These are phyloP conservation scores for Saccopteryx leptura DNA, from an alignment of 2,113 vertebrate species.

Conservation along the genomic window DNA sequence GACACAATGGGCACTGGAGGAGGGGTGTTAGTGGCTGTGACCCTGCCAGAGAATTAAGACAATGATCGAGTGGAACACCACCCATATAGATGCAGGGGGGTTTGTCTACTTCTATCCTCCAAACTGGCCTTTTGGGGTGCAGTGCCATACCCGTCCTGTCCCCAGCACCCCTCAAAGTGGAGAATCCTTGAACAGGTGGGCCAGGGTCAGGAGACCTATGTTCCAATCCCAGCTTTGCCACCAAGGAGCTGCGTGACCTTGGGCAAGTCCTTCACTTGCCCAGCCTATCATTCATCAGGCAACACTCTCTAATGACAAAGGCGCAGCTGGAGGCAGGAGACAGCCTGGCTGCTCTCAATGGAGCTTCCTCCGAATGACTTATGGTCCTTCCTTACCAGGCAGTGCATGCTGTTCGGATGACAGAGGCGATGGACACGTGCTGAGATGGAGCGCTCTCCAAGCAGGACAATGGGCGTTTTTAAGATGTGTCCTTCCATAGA, in stretches of 20 bases:
- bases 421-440: neutral
- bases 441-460: neutral
- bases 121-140: neutral
- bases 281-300: neutral
- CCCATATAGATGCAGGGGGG: too few relatives aligned
- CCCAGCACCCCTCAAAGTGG: neutral
- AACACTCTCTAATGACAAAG: neutral
- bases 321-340: neutral
- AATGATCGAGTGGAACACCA: neutral
- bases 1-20: neutral
- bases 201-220: neutral
- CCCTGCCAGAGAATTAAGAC: neutral
- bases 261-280: neutral
- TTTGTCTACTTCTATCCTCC: neutral
- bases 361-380: neutral
- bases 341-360: neutral
- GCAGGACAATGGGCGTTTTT: neutral
- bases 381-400: neutral
- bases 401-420: neutral
- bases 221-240: neutral
- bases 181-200: neutral
- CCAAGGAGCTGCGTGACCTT: neutral
- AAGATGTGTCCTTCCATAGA: neutral
- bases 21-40: neutral
- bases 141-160: neutral